phyloP scores from a whole-genome alignment of 2,888 invertebrate genomes.

The Acholoe squamosa region DNA sequence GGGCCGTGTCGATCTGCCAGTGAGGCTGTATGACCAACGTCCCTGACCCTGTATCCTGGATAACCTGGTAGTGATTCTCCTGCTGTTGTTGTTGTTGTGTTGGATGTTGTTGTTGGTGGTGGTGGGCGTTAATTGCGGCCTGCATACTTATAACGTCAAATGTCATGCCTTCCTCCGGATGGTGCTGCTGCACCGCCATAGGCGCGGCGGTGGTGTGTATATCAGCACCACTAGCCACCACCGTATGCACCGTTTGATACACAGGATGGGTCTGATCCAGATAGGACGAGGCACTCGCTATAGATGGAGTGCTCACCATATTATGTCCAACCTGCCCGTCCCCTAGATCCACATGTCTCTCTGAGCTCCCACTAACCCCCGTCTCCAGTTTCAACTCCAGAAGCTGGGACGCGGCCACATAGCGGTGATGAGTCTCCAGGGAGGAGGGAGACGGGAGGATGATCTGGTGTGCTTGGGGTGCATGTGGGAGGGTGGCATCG shows the following conservation, averaged over 20 bases:
- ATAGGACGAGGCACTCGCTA: background rate
- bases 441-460: background rate
- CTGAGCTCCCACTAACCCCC: background rate
- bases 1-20: background rate
- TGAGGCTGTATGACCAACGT: constrained; percentile 25
- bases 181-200: background rate
- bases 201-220: background rate
- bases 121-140: constrained; percentile 15
- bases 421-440: background rate
- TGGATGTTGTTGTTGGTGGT: background rate
- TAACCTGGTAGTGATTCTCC: background rate
- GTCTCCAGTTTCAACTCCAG: background rate
- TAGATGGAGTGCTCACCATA: background rate
- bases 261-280: background rate
- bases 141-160: constrained; percentile 37
- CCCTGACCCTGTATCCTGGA: background rate
- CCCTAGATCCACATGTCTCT: too few relatives aligned
- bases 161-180: background rate
- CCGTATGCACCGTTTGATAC: background rate
- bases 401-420: background rate
- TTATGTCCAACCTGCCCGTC: too few relatives aligned
- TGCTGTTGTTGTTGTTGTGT: background rate
- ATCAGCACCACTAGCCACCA: background rate
- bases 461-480: background rate
- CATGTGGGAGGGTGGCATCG: background rate